phyloP scores from a whole-genome alignment of 1,140 invertebrate species.

The Hyphantria cunea region DNA sequence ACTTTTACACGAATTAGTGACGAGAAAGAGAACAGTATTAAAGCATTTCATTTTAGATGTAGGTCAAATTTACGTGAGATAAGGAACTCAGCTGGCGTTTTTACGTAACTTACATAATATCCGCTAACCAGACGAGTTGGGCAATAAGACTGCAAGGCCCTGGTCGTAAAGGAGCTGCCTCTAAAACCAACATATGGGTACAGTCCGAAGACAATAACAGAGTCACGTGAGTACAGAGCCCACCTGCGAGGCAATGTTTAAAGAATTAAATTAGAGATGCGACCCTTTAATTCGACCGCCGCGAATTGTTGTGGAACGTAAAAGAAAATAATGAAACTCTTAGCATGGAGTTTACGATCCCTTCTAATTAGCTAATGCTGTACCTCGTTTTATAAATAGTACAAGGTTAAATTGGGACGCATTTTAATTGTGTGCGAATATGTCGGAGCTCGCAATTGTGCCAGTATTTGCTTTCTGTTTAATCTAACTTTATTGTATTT shows the following conservation, averaged over 20 bases:
- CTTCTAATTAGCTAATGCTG: conserved; percentile 29
- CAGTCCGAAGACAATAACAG: conserved; percentile 1
- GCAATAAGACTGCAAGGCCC: not conserved
- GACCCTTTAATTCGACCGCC: conserved; percentile 20
- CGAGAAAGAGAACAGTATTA: conserved; percentile 16
- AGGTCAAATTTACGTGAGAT: conserved; percentile 9
- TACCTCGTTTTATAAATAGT: conserved; percentile 27
- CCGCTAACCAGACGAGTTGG: not conserved
- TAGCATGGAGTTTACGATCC: conserved; percentile 25
- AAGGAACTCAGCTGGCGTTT: not conserved
- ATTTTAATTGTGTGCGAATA: conserved; percentile 22
- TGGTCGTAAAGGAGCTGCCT: conserved; percentile 8
- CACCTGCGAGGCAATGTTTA: conserved; percentile 11
- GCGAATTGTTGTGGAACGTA: not conserved
- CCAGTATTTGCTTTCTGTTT: conserved; percentile 3
- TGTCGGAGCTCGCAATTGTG: conserved; percentile 9
- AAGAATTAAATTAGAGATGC: conserved; percentile 28
- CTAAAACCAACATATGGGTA: not conserved
- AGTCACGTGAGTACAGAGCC: not conserved
- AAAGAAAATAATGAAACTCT: conserved; percentile 28
- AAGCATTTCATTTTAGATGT: conserved; percentile 11
- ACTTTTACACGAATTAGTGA: conserved; percentile 10
- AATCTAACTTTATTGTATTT: not conserved
- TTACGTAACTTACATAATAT: conserved; percentile 16
- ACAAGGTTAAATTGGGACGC: conserved; percentile 24